Base-by-base conservation (phyloP, 2,888 invertebrate genomes). In the Pyralis farinalis region DNA sequence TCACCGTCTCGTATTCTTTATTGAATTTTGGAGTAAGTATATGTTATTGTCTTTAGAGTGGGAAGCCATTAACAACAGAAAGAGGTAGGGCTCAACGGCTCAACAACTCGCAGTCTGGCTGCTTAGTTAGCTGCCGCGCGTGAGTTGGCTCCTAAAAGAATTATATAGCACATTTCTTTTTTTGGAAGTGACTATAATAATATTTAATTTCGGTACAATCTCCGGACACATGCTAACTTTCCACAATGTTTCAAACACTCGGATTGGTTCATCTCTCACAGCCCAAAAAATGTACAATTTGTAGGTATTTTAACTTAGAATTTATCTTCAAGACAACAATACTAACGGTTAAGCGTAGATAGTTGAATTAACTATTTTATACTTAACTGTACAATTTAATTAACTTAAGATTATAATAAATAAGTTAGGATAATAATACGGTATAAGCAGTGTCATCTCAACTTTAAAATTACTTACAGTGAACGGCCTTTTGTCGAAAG, bases 181-280 rank as follows among this genome's bases (percentile, higher is more conserved):
- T 16, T 16, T 16, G 16, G 2, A 3, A 16, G 2, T 16, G 16
- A 16, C 16, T 16, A 16, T 16, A 16, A 16, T 16, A 16, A 16
- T 25, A 20, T 30, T 21, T 31, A 1, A 31, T 12, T 32, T 30
- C 10, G 20, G 42, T 41, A 32, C 28, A 52, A 46, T 41, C 41
- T 48, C 33, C 25, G 43, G 42, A 36, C n/a, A 34, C 45, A 37
- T 42, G 28, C 44, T 39, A 46, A 47, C 47, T 48, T 53, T 47
- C 42, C 49, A 49, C 46, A 47, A 45, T 44, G 38, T 40, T 43
- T 39, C 42, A 51, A 37, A 40, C 51, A 44, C 48, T 53, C 49
- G 43, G 44, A 36, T 56, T 56, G 61, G 58, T 61, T 63, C 53
- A 55, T 55, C 60, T 63, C 64, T 73, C 74, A 77, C 74, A 76